Base-by-base conservation (phyloP, 1,140 invertebrate genomes). In the Medauroidea extradentata region DNA sequence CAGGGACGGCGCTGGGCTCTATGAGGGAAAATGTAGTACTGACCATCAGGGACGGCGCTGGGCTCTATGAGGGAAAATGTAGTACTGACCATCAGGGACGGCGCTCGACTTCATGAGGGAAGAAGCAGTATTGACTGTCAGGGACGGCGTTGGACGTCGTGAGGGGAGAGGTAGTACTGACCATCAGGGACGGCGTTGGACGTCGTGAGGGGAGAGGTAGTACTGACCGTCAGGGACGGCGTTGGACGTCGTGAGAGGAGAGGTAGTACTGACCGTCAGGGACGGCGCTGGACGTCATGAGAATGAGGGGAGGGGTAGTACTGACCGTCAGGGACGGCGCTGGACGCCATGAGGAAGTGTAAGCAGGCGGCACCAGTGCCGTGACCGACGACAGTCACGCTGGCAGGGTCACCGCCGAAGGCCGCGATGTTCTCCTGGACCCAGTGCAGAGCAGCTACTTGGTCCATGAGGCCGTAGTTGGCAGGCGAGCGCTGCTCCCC, bases 381-480 rank as follows among this genome's bases (percentile, higher is more conserved):
- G 67, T 98, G 94, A 0, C 96, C 96, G 69, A 97, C 85, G 0
- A 98, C 74, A 0, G 96, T 97, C 14, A 98, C 92, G 69, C 93
- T 94, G 14, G 85, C 85, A 0, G 91, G 84, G 78, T 98, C 94
- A 97, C 93, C n/a, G n/a, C n/a, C n/a, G n/a, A n/a, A n/a, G n/a
- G n/a, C n/a, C n/a, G n/a, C n/a, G n/a, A n/a, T n/a, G 72, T 97
- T 97, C 73, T 96, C 91, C 70, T 96, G 90, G 41, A 98, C 85
- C 93, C 93, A 95, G 68, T 95, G 92, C 29, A 95, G n/a, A n/a
- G n/a, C n/a, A n/a, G n/a, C n/a, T n/a, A n/a, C n/a, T n/a, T n/a
- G n/a, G n/a, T n/a, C n/a, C 88, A 97, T 91, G 16, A 97, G 81
- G 0, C 94, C 95, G 72, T 95, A 95, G 80, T 98, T 98, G 16